Base-by-base conservation (phyloP, 2,888 invertebrate species). In the Spodoptera picta region DNA sequence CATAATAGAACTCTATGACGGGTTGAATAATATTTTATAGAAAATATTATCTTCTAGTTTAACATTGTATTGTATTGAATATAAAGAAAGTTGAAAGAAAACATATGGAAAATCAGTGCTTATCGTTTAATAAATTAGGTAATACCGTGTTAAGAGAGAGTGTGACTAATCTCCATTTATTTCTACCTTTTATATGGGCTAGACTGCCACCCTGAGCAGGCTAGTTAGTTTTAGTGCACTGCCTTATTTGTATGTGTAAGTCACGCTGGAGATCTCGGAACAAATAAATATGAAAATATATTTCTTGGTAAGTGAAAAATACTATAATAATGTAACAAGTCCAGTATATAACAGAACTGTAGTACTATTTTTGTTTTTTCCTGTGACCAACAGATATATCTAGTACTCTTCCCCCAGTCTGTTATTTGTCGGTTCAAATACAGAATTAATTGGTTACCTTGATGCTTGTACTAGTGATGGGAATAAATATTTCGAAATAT, bases 281-380 rank as follows among this genome's bases (percentile, higher is more conserved):
- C 61, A 7, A 55, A 56, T 52, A 49, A 71, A 61, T 52, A 71
- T 71, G 71, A 71, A 59, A 71, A 55, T 55, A 44, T 71, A 53
- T 57, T 59, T 11, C 2, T 58, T 71, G 70, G 70, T 71, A 47
- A 71, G 70, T 71, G 59, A 47, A 4, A 31, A 36, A 36, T 9
- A 6, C 36, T 6, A 36, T 9, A 36, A 36, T 36, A 36, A 36
- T 55, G 52, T n/a, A 48, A 6, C 46, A 9, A 43, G 12, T 9
- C 23, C 14, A 42, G 14, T 9, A 14, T 52, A 14, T 36, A 3
- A 12, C 24, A 12, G 24, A 6, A 6, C 36, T 36, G 19, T 19
- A 19, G 19, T 19, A 27, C 27, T 2, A 27, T 5, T 5, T 3
- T 27, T 27, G 27, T 36, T 36, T 36, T 36, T 36, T 36, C 4